These are phyloP conservation scores for Habroteleia sp. DNA, from an alignment of 2,888 invertebrate species.

Conservation along the genomic window DNA sequence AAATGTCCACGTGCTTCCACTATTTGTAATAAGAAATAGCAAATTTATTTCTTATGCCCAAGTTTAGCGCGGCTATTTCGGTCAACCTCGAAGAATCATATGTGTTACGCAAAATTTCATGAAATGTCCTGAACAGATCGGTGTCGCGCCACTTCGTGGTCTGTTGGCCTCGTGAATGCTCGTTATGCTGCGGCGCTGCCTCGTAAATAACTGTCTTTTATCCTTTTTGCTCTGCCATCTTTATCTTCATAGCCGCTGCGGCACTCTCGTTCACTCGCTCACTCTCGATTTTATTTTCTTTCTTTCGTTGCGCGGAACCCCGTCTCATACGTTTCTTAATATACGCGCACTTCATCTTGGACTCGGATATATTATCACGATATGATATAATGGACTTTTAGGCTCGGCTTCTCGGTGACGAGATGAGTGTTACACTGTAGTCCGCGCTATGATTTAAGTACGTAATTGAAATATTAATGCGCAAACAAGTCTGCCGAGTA, in stretches of 20 bases:
- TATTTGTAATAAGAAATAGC: no score
- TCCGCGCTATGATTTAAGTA: slow-evolving; percentile 54
- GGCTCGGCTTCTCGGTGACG: slow-evolving; percentile 47
- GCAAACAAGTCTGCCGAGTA: slow-evolving; percentile 40
- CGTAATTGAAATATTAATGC: slow-evolving; percentile 64
- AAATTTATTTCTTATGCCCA: neutral
- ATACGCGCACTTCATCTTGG: slow-evolving; percentile 55
- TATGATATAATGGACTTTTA: slow-evolving; percentile 61
- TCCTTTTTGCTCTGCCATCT: slow-evolving; percentile 46
- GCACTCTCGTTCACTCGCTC: slow-evolving; percentile 56
- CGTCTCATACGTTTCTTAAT: slow-evolving; percentile 51
- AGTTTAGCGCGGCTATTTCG: slow-evolving; percentile 21
- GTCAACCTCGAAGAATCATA: slow-evolving; percentile 66
- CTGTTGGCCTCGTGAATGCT: slow-evolving; percentile 73
- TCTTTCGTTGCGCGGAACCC: slow-evolving; percentile 35
- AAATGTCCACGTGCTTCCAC: neutral
- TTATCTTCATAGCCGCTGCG: slow-evolving; percentile 26
- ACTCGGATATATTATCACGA: slow-evolving; percentile 55
- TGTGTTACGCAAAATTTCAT: slow-evolving; percentile 76
- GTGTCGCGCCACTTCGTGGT: slow-evolving; percentile 74
- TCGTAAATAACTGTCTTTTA: slow-evolving; percentile 76
- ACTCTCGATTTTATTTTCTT: slow-evolving; percentile 63
- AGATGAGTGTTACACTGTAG: slow-evolving; percentile 47
- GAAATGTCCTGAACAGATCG: slow-evolving; percentile 73
- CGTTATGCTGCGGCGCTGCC: slow-evolving; percentile 76